A percentile compares a stretch with the other conserved stretches of the same genome.
phyloP scores from a whole-genome alignment of 2,888 invertebrate genomes.

The Pemphredon lugubris region DNA sequence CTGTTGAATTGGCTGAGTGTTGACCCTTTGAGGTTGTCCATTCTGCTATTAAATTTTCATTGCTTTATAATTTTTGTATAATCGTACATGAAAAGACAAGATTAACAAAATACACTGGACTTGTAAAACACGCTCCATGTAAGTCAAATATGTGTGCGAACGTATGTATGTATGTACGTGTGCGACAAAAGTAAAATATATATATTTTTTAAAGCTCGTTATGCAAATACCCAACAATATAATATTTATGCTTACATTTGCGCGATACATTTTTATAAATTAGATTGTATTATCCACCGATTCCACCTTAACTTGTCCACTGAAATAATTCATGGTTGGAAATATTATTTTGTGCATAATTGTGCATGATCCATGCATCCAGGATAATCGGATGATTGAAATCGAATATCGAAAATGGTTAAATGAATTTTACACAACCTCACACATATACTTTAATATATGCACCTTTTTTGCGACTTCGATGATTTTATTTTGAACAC shows the following conservation, averaged over 20 bases:
- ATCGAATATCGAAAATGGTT: no score
- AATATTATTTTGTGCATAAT: conserved; percentile 21
- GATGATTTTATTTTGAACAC: background rate
- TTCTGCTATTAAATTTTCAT: conserved; percentile 59
- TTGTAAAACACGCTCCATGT: background rate
- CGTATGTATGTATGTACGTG: no score
- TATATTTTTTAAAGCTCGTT: background rate
- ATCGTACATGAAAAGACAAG: background rate
- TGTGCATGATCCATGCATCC: no score
- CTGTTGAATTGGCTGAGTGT: conserved; percentile 56
- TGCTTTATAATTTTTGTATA: background rate
- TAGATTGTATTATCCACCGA: conserved; percentile 36
- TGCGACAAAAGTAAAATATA: background rate
- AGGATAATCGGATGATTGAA: no score
- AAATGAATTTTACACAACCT: background rate
- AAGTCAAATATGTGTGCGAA: no score
- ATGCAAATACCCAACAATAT: background rate
- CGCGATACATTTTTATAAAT: conserved; percentile 66
- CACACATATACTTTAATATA: background rate
- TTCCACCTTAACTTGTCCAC: background rate
- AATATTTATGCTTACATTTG: conserved; percentile 65
- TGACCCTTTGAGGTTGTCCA: conserved; percentile 62
- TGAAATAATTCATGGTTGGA: conserved; percentile 4
- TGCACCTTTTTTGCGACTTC: background rate
- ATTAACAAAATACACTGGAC: background rate